Evolutionary conservation across 2,888 invertebrate genomes (phyloP).

Genomic region (Tribolium freemani): DNA sequence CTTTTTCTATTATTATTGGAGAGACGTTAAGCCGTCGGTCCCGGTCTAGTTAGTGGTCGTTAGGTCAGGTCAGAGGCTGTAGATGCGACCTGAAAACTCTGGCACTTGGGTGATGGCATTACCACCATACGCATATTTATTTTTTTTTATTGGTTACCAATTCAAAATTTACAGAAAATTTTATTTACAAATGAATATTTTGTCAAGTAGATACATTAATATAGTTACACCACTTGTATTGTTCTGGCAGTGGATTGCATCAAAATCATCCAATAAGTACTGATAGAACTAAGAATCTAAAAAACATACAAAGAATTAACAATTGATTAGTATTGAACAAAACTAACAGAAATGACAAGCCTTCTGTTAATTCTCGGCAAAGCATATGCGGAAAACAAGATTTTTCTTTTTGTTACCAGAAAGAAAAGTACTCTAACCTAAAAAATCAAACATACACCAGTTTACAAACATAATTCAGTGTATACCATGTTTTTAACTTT

Average conservation of each 20-base stretch:
- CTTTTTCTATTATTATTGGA: too few species aligned
- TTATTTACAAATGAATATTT: too few species aligned
- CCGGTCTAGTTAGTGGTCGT: too few species aligned
- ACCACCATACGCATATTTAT: too few species aligned
- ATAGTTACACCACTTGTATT: background rate
- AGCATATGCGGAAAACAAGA: background rate
- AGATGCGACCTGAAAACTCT: too few species aligned
- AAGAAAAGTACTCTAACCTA: background rate
- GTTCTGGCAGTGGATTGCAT: slow-evolving; percentile 7
- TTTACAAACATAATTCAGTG: background rate
- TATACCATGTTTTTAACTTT: background rate
- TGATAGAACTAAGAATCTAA: slow-evolving; percentile 10
- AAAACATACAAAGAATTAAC: background rate
- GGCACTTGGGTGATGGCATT: too few species aligned
- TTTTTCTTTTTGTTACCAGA: background rate
- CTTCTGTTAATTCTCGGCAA: slow-evolving; percentile 4
- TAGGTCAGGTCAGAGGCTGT: too few species aligned
- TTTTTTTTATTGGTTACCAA: too few species aligned
- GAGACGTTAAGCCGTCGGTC: too few species aligned
- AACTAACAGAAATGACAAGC: slow-evolving; percentile 2
- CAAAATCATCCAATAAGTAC: slow-evolving; percentile 24
- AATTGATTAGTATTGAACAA: background rate
- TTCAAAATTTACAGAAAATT: too few species aligned
- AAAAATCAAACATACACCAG: slow-evolving; percentile 1
- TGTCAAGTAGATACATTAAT: background rate